Percentiles rank a stretch among this genome's conserved stretches.
Conservation (phyloP, 2,888 invertebrate genomes). For the Celastrina argiolus region DNA sequence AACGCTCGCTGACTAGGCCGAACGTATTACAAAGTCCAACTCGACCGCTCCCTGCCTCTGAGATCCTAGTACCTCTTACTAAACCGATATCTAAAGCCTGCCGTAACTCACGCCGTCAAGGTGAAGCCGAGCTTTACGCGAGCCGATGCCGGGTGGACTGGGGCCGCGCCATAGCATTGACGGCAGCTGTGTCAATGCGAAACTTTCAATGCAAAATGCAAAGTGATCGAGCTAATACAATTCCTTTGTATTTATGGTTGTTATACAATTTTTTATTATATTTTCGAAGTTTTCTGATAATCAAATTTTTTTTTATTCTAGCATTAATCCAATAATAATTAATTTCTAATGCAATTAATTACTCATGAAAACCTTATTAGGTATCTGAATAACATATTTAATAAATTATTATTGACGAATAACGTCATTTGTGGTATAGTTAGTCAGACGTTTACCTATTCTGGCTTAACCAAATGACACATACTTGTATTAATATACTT, state of each 20-base stretch:
- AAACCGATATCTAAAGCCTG: slow-evolving; percentile 57
- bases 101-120: slow-evolving; percentile 65
- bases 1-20: slow-evolving; percentile 77
- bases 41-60: slow-evolving; percentile 68
- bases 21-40: slow-evolving; percentile 76
- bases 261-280: not conserved
- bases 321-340: not conserved
- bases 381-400: not conserved
- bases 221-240: not conserved
- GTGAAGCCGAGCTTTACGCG: slow-evolving; percentile 43
- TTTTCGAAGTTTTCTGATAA: not conserved
- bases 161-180: not conserved
- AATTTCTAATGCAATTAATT: not conserved
- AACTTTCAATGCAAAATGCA: slow-evolving; percentile 14
- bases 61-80: slow-evolving; percentile 75
- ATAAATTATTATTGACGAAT: too few relatives aligned
- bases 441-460: not conserved
- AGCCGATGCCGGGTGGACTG: not conserved
- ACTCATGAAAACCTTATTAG: not conserved
- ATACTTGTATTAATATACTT: not conserved
- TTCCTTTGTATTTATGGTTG: not conserved
- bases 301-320: not conserved
- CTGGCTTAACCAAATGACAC: not conserved
- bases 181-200: slow-evolving; percentile 1
- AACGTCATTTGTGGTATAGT: slow-evolving; percentile 7